phyloP scores from a whole-genome alignment of 2,797 vertebrate species.

The Galago senegalensis region DNA sequence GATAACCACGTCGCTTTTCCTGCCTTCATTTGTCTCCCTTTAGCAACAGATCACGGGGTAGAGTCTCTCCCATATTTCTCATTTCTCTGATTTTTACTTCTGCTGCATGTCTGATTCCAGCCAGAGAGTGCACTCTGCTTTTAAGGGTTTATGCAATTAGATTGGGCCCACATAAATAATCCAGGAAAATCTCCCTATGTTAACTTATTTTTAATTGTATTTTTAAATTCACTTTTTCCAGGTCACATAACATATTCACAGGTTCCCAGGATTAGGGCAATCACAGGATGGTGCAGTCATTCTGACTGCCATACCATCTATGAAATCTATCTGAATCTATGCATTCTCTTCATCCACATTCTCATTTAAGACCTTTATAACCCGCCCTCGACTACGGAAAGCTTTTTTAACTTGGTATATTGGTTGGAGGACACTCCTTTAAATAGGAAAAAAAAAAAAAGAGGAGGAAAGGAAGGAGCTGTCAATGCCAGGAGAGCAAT shows the following conservation, averaged over 20 bases:
- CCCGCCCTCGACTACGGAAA: background rate
- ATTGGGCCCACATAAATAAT: background rate
- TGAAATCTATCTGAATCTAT: background rate
- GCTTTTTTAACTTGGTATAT: background rate
- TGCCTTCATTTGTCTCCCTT: background rate
- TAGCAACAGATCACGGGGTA: background rate
- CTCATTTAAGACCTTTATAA: background rate
- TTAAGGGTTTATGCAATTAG: background rate
- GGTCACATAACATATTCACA: background rate
- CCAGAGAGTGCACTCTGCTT: background rate
- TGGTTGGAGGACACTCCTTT: background rate
- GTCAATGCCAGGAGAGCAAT: fast-evolving
- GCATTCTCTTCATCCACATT: background rate
- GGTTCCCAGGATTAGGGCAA: background rate
- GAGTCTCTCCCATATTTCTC: background rate
- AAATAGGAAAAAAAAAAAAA: background rate
- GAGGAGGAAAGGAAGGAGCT: background rate
- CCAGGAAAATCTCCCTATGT: background rate
- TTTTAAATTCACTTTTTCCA: background rate
- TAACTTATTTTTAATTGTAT: background rate
- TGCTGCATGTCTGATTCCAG: background rate
- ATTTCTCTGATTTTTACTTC: background rate
- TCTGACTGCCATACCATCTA: background rate
- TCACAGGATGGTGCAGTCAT: background rate
- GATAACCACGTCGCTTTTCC: background rate